These are phyloP conservation scores for Bucco capensis DNA, from an alignment of 2,113 vertebrate species.

Conservation along the genomic window DNA sequence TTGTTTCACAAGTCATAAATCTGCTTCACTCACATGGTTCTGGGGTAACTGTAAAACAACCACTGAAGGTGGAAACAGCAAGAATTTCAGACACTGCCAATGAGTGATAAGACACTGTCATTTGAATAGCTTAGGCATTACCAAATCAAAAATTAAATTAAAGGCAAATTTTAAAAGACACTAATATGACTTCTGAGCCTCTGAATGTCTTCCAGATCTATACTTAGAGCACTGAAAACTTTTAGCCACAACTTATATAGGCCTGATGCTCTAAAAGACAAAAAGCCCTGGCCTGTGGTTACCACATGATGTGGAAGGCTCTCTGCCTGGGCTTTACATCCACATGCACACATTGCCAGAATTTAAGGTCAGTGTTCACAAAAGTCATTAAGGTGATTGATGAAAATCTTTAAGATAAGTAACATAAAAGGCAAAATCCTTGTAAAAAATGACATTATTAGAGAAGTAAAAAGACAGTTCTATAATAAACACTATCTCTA, in stretches of 20 bases:
- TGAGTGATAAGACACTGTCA: not conserved
- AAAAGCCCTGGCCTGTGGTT: not conserved
- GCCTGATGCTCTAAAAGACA: not conserved
- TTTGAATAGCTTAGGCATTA: not conserved
- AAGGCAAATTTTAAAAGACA: not conserved
- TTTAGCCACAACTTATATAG: not conserved
- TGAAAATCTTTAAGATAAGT: not conserved
- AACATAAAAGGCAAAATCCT: not conserved
- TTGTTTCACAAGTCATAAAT: slow-evolving; percentile 10
- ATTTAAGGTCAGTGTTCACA: not conserved
- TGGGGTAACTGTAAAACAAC: not conserved
- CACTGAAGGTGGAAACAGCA: not conserved
- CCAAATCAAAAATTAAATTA: not conserved
- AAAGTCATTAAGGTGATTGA: not conserved
- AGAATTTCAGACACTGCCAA: not conserved
- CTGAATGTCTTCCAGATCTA: not conserved
- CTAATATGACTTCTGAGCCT: not conserved
- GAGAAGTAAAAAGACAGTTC: slow-evolving; percentile 10
- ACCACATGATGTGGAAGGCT: not conserved
- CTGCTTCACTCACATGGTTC: not conserved
- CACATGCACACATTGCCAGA: not conserved
- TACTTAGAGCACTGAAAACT: not conserved
- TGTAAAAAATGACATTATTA: not conserved
- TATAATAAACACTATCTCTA: slow-evolving; percentile 4
- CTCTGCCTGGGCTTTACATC: not conserved